These are phyloP conservation scores for Imbricaverruca yamaguchii DNA, from an alignment of 2,888 invertebrate genomes.

Conservation along the genomic window DNA sequence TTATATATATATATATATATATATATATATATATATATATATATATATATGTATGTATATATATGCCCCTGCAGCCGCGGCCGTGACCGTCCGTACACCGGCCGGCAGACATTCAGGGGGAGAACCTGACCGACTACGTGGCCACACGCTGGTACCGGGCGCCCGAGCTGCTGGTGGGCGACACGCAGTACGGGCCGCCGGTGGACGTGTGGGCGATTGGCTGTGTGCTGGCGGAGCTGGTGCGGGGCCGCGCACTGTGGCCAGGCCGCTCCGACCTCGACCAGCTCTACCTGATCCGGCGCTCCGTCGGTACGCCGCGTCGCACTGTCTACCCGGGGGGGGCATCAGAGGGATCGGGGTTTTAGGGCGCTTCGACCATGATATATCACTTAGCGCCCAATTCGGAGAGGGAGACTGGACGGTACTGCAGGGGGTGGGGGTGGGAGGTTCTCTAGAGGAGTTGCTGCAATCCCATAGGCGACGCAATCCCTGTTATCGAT, in stretches of 20 bases:
- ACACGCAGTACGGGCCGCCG: constrained; percentile 58
- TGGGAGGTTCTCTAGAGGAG: too few species aligned
- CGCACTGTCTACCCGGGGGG: too few species aligned
- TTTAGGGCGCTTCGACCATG: background rate
- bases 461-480: too few species aligned
- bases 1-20: too few species aligned
- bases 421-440: too few species aligned
- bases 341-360: too few species aligned
- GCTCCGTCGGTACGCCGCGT: constrained; percentile 54
- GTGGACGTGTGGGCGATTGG: constrained; percentile 99
- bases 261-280: constrained; percentile 98
- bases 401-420: too few species aligned
- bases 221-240: constrained; percentile 40
- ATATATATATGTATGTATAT: too few species aligned
- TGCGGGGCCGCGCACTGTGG: constrained; percentile 86
- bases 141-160: constrained; percentile 98
- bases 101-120: constrained; percentile 65
- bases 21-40: too few species aligned
- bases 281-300: constrained; percentile 90
- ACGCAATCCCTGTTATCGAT: too few species aligned
- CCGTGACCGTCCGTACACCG: too few species aligned
- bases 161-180: constrained; percentile 93
- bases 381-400: too few species aligned
- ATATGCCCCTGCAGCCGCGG: background rate
- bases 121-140: constrained; percentile 98